Percentiles rank a stretch among this genome's conserved stretches.
phyloP scores from a whole-genome alignment of 2,888 invertebrate species.

The Tinea trinotella region DNA sequence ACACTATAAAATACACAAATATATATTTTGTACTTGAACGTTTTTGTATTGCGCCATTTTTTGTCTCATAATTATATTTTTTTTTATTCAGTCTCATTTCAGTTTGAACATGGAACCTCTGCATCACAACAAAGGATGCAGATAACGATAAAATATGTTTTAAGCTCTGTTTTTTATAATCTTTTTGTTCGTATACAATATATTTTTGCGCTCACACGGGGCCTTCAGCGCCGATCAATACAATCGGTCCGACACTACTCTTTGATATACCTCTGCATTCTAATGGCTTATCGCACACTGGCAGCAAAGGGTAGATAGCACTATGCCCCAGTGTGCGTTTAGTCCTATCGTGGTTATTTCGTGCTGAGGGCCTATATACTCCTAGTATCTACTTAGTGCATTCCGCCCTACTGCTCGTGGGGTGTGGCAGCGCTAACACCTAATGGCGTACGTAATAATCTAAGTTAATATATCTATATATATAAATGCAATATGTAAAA shows the following conservation, averaged over 20 bases:
- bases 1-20: slow-evolving; percentile 7
- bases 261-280: not conserved
- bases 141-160: slow-evolving; percentile 35
- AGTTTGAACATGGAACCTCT: slow-evolving; percentile 10
- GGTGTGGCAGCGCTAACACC: slow-evolving; percentile 60
- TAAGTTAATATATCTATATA: slow-evolving; percentile 53
- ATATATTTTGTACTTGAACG: slow-evolving; percentile 10
- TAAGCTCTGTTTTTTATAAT: slow-evolving; percentile 66
- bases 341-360: not conserved
- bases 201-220: not conserved
- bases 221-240: not conserved
- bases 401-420: slow-evolving; percentile 33
- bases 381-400: slow-evolving; percentile 48
- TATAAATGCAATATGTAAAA: slow-evolving; percentile 72
- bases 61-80: not conserved
- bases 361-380: not conserved
- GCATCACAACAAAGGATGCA: not conserved
- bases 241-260: not conserved
- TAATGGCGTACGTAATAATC: slow-evolving; percentile 63
- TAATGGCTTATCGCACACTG: too few species aligned
- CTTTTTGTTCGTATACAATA: slow-evolving; percentile 67
- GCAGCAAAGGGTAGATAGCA: too few species aligned
- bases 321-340: not conserved
- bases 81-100: slow-evolving; percentile 7
- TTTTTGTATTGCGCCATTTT: slow-evolving; percentile 6